Conservation (phyloP, 2,113 vertebrate species). For the Centropus bengalensis region DNA sequence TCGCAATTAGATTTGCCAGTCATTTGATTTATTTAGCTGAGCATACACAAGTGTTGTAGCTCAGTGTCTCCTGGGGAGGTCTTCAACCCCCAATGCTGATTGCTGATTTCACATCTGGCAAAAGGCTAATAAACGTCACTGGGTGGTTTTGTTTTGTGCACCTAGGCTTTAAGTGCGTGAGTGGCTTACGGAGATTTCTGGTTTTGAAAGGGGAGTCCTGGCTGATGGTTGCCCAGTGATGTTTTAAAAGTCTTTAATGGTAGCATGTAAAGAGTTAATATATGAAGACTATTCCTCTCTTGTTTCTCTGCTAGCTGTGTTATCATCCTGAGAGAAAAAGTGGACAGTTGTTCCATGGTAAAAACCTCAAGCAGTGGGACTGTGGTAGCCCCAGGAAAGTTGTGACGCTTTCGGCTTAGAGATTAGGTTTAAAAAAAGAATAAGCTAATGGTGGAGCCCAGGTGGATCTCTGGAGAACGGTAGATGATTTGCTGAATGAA, state of each 20-base stretch:
- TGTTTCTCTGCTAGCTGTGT: background rate
- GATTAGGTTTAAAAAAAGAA: background rate
- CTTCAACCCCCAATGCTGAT: accelerated
- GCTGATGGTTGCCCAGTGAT: background rate
- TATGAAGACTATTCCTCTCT: background rate
- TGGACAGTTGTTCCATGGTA: accelerated
- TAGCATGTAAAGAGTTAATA: background rate
- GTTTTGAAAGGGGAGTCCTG: background rate
- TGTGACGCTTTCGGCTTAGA: background rate
- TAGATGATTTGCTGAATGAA: background rate
- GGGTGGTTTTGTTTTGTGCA: background rate
- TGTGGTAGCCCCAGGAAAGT: background rate
- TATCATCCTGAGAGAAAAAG: background rate
- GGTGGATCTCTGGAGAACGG: background rate
- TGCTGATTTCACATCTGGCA: background rate
- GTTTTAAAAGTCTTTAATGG: background rate
- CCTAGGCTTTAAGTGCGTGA: background rate
- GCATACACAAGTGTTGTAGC: background rate
- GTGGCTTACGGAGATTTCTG: background rate
- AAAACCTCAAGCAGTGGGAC: too few species aligned
- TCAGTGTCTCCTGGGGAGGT: background rate
- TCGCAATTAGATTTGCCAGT: background rate
- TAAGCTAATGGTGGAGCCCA: accelerated
- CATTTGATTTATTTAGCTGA: background rate
- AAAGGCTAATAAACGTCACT: background rate